Percentiles rank a stretch among this genome's conserved stretches.
These are phyloP conservation scores for Empidonax alnorum DNA, from an alignment of 2,113 vertebrate species.

Conservation along the genomic window DNA sequence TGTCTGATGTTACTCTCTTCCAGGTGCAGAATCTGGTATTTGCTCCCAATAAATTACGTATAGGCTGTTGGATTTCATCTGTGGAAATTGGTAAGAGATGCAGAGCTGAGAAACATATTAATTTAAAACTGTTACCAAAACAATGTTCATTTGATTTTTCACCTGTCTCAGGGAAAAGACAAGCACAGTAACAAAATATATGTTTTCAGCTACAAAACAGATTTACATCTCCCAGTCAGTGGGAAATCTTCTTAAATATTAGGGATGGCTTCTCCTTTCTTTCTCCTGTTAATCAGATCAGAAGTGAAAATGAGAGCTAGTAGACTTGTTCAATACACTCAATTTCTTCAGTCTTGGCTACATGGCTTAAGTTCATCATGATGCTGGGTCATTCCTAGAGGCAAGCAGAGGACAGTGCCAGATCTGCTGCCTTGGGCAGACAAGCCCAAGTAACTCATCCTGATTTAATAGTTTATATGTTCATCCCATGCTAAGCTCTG, in stretches of 20 bases:
- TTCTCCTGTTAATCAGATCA: neutral
- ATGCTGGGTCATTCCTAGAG: neutral
- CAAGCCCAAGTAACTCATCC: neutral
- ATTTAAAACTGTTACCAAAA: neutral
- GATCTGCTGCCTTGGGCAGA: neutral
- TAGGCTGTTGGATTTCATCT: rapidly evolving
- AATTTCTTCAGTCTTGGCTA: neutral
- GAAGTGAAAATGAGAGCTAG: neutral
- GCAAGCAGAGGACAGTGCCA: neutral
- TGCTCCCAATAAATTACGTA: neutral
- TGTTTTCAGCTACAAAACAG: neutral
- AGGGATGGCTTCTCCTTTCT: neutral
- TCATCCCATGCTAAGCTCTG: neutral
- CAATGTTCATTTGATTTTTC: neutral
- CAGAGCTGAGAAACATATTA: neutral
- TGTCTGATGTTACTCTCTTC: neutral
- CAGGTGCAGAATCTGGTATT: neutral
- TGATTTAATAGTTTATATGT: neutral
- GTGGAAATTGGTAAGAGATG: neutral
- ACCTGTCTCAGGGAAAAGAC: neutral
- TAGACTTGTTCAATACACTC: neutral
- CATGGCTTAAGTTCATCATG: rapidly evolving
- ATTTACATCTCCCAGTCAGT: neutral
- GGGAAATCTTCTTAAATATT: neutral
- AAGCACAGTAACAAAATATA: neutral